phyloP scores from a whole-genome alignment of 2,888 invertebrate genomes.

The Epistrophe eligans region DNA sequence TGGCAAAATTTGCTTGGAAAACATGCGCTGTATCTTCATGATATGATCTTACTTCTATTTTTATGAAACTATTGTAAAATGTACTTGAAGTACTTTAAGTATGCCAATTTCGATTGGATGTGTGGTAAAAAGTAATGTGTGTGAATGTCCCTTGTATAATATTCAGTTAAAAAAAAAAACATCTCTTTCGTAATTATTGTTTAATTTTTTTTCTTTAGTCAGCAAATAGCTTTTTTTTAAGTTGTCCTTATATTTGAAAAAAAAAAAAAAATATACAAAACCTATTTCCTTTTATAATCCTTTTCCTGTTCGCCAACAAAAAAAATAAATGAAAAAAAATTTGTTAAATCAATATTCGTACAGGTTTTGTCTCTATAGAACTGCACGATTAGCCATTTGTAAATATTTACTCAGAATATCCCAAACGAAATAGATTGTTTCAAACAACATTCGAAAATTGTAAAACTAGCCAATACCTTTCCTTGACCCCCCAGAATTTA shows the following conservation, averaged over 20 bases:
- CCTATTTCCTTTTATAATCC: slow-evolving; percentile 20
- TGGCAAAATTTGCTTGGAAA: neutral
- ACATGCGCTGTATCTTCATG: slow-evolving; percentile 57
- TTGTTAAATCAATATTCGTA: slow-evolving; percentile 21
- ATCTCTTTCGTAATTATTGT: slow-evolving; percentile 47
- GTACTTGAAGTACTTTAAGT: slow-evolving; percentile 71
- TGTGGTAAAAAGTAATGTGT: slow-evolving; percentile 72
- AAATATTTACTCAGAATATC: slow-evolving; percentile 52
- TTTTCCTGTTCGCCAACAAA: neutral
- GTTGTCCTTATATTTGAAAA: slow-evolving; percentile 48
- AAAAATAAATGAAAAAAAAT: slow-evolving; percentile 5
- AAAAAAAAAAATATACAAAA: slow-evolving; percentile 45
- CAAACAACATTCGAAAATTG: slow-evolving; percentile 32
- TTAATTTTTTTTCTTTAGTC: slow-evolving; percentile 49
- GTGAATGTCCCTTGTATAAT: slow-evolving; percentile 75
- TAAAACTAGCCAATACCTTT: slow-evolving; percentile 48
- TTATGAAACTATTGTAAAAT: slow-evolving; percentile 62
- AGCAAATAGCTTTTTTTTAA: slow-evolving; percentile 58
- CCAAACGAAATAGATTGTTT: slow-evolving; percentile 27
- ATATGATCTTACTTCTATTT: slow-evolving; percentile 53
- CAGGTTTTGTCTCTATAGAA: slow-evolving; percentile 49
- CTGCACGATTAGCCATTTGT: slow-evolving; percentile 62
- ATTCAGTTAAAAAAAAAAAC: slow-evolving; percentile 59
- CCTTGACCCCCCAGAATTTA: slow-evolving; percentile 30
- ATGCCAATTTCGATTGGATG: slow-evolving; percentile 67